Evolutionary conservation across 2,797 vertebrate genomes (phyloP).

Genomic region (Ctenopoma multispine): DNA sequence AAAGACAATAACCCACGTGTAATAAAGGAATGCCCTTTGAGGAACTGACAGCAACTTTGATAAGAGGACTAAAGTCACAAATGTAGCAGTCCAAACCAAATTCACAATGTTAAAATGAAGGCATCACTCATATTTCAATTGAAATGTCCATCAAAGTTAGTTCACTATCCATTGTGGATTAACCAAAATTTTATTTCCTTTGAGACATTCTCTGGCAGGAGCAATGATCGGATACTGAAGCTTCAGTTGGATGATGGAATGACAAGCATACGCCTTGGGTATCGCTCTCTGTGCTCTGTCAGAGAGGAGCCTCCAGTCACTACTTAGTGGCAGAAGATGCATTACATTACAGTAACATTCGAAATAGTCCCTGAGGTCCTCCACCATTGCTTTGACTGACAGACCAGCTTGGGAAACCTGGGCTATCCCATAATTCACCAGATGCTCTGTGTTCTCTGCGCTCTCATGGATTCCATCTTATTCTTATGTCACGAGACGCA

Average conservation of each 20-base stretch:
- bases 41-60: slow-evolving; percentile 54
- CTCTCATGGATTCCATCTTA: slow-evolving; percentile 58
- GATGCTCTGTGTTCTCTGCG: slow-evolving; percentile 74
- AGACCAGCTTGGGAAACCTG: slow-evolving; percentile 73
- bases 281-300: slow-evolving; percentile 76
- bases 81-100: slow-evolving; percentile 52
- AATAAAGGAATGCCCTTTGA: slow-evolving; percentile 39
- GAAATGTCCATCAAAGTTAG: slow-evolving; percentile 77
- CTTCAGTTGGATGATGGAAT: slow-evolving; percentile 78
- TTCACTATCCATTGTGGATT: slow-evolving; percentile 65
- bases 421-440: slow-evolving; percentile 82
- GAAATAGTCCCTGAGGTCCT: slow-evolving; percentile 78
- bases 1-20: slow-evolving; percentile 27
- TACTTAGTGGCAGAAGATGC: slow-evolving; percentile 82
- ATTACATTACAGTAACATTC: slow-evolving; percentile 82
- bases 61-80: slow-evolving; percentile 52
- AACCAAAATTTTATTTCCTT: slow-evolving; percentile 69
- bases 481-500: slow-evolving; percentile 45
- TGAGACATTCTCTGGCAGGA: slow-evolving; percentile 73
- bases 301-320: slow-evolving; percentile 77
- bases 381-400: slow-evolving; percentile 79
- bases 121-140: slow-evolving; percentile 71
- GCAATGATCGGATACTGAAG: slow-evolving; percentile 70
- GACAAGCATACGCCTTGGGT: slow-evolving; percentile 71
- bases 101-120: slow-evolving; percentile 66